Conservation (phyloP, 2,113 vertebrate genomes). For the Rissa tridactyla region DNA sequence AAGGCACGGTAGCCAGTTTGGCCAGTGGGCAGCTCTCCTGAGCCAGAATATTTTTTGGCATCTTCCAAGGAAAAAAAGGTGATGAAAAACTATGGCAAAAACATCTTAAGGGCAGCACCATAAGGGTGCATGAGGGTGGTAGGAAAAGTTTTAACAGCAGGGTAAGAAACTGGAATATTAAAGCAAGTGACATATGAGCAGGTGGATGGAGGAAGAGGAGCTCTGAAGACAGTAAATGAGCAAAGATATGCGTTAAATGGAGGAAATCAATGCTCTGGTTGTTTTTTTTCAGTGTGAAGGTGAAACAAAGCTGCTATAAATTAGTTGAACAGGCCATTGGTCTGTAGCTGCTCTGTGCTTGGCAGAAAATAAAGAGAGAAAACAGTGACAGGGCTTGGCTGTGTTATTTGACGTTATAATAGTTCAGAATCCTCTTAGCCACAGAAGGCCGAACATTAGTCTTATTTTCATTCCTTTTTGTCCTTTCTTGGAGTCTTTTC, state of each 20-base stretch:
- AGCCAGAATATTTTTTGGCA: neutral
- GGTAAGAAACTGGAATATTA: neutral
- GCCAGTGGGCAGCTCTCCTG: neutral
- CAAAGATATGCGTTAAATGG: neutral
- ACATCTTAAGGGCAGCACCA: neutral
- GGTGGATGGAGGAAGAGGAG: neutral
- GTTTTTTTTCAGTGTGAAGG: neutral
- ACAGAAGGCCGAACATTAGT: neutral
- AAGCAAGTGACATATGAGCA: neutral
- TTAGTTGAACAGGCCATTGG: neutral
- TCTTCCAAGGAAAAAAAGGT: neutral
- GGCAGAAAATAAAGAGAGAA: neutral
- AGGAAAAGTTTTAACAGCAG: neutral
- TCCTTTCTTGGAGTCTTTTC: neutral
- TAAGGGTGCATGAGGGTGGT: neutral
- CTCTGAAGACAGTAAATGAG: neutral
- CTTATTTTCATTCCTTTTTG: constrained; percentile 9
- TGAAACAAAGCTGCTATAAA: constrained; percentile 4
- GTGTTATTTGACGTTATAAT: neutral
- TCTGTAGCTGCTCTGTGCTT: neutral
- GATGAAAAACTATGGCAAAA: neutral
- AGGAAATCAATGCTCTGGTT: neutral
- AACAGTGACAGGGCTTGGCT: constrained; percentile 8
- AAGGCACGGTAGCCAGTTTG: neutral
- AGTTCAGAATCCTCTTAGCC: constrained; percentile 15